Percentiles rank a stretch among this genome's conserved stretches.
These are phyloP conservation scores for Mus pahari DNA, from an alignment of 2,113 vertebrate genomes.

Conservation along the genomic window DNA sequence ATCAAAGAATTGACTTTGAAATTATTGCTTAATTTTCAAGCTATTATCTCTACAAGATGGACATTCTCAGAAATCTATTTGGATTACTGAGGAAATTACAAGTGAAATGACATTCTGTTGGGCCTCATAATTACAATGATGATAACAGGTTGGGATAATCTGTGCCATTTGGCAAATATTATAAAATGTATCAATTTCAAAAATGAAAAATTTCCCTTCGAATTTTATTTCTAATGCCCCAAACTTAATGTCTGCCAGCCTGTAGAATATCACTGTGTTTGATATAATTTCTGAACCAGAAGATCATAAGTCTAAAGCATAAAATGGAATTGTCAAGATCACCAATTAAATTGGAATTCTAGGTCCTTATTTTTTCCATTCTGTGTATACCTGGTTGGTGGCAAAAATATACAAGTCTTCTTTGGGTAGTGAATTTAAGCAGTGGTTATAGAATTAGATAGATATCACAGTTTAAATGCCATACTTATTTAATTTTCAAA, in stretches of 20 bases:
- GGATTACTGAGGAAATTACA: background rate
- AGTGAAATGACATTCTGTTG: background rate
- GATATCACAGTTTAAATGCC: background rate
- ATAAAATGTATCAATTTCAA: background rate
- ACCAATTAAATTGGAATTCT: background rate
- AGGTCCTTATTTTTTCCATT: background rate
- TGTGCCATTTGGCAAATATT: background rate
- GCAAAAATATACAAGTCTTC: background rate
- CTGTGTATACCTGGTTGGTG: background rate
- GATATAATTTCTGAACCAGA: background rate
- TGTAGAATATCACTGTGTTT: background rate
- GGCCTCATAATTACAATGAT: background rate
- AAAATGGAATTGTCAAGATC: background rate
- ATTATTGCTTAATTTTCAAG: background rate
- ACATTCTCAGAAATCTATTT: background rate
- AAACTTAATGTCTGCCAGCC: background rate
- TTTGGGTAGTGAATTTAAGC: background rate
- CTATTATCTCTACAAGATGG: background rate
- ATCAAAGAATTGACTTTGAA: constrained; percentile 8
- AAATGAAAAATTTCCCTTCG: background rate
- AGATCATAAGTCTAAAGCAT: background rate
- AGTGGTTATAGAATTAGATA: background rate
- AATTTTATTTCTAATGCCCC: background rate
- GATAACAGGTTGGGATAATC: background rate
- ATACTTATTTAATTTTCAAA: background rate